Percentiles rank a stretch among this genome's conserved stretches.
These are phyloP conservation scores for Arrhamphus sclerolepis DNA, from an alignment of 2,797 vertebrate genomes.

Conservation along the genomic window DNA sequence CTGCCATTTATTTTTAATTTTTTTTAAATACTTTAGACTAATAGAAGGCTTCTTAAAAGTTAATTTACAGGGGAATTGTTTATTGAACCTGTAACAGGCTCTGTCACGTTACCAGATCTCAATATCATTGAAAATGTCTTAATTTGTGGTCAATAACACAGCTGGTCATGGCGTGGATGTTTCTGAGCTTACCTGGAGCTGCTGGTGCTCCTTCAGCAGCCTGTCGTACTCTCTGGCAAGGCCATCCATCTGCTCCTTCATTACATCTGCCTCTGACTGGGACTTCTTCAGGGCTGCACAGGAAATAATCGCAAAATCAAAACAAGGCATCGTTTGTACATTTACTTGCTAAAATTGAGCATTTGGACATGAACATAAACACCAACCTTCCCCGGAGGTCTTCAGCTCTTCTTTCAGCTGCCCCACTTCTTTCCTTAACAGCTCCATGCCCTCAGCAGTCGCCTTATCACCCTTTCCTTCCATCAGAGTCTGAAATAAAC, in stretches of 20 bases:
- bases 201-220: conserved; percentile 86
- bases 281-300: conserved; percentile 86
- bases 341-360: not conserved
- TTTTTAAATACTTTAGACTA: not conserved
- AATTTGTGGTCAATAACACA: not conserved
- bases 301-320: conserved; percentile 21
- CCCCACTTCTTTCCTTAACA: conserved; percentile 81
- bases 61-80: not conserved
- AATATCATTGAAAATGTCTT: conserved; percentile 1
- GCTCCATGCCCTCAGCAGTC: conserved; percentile 74
- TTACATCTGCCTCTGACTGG: conserved; percentile 73
- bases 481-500: conserved; percentile 68
- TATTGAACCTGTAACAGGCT: not conserved
- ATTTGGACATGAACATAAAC: not conserved
- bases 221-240: conserved; percentile 88
- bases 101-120: not conserved
- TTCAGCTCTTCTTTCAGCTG: conserved; percentile 84
- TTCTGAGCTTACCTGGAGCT: conserved; percentile 83
- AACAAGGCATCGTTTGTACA: not conserved
- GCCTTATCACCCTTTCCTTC: conserved; percentile 57
- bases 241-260: conserved; percentile 85
- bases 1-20: not conserved
- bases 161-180: conserved; percentile 1
- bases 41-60: not conserved
- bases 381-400: conserved; percentile 80